Evolutionary conservation across 2,113 vertebrate genomes (phyloP).

Genomic region (Caranx melampygus): DNA sequence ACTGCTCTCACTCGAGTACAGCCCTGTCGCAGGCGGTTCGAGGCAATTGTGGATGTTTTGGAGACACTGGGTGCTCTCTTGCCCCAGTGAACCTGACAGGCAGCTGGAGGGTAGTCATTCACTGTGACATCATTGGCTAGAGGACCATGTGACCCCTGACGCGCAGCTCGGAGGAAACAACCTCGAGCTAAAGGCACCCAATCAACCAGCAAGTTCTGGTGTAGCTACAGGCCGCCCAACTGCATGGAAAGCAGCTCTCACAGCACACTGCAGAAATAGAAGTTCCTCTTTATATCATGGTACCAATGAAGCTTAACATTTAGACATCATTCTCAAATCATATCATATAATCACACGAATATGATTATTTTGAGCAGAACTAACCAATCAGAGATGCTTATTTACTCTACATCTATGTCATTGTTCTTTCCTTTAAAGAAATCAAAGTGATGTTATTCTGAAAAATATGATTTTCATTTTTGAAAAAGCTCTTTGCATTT

Average conservation of each 20-base stretch:
- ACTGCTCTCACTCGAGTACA: neutral
- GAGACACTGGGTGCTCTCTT: constrained; percentile 43
- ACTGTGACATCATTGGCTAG: constrained; percentile 50
- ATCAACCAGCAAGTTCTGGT: constrained; percentile 53
- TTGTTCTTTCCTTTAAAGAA: too few relatives aligned
- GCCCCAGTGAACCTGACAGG: constrained; percentile 35
- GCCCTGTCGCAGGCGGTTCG: neutral
- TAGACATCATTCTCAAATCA: neutral
- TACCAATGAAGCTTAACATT: neutral
- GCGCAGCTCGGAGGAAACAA: constrained; percentile 36
- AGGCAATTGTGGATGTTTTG: constrained; percentile 23
- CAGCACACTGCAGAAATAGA: neutral
- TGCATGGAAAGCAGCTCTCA: constrained; percentile 27
- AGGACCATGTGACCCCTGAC: constrained; percentile 42
- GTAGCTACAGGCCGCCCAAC: constrained; percentile 41
- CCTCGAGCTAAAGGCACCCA: constrained; percentile 30
- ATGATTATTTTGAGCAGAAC: too few relatives aligned
- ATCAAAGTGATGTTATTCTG: too few relatives aligned
- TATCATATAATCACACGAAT: neutral
- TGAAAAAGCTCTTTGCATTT: too few relatives aligned
- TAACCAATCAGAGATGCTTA: too few relatives aligned
- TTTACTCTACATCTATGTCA: too few relatives aligned
- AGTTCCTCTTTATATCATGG: neutral
- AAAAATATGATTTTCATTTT: too few relatives aligned
- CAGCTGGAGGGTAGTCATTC: constrained; percentile 49